Evolutionary conservation across 2,888 invertebrate species (phyloP).

Genomic region (Acheta domesticus): DNA sequence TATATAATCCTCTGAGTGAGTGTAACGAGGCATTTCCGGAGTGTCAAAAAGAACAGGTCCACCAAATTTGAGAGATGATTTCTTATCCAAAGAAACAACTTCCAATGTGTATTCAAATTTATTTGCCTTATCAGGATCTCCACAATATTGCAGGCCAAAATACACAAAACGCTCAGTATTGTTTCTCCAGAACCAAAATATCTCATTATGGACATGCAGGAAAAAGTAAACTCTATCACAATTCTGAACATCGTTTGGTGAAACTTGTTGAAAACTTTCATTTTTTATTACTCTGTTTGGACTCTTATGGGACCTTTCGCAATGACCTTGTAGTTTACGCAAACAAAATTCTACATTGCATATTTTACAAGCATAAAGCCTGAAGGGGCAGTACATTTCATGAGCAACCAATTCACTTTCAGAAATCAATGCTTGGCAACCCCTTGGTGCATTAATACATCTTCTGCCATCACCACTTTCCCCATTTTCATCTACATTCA

Average conservation of each 20-base stretch:
- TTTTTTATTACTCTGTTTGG: not conserved
- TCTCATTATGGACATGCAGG: not conserved
- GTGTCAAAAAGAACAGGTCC: constrained; percentile 1
- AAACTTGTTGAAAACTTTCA: not conserved
- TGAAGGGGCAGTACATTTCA: not conserved
- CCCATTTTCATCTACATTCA: not conserved
- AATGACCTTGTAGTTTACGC: not conserved
- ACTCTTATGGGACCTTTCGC: not conserved
- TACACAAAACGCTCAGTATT: not conserved
- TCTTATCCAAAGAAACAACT: not conserved
- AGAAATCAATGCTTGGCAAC: not conserved
- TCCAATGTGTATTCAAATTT: not conserved
- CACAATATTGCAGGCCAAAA: not conserved
- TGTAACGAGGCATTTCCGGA: not conserved
- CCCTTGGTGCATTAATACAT: not conserved
- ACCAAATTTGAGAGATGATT: not conserved
- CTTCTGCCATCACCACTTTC: not conserved
- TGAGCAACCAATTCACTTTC: not conserved
- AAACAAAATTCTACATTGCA: constrained; percentile 2
- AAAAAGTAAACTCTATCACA: not conserved
- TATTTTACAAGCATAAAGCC: not conserved
- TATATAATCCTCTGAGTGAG: not conserved
- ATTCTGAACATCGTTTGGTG: not conserved
- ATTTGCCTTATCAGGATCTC: not conserved
- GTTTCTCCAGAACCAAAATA: constrained; percentile 18